Conservation (phyloP, 2,888 invertebrate genomes). For the Cephus nigrinus region DNA sequence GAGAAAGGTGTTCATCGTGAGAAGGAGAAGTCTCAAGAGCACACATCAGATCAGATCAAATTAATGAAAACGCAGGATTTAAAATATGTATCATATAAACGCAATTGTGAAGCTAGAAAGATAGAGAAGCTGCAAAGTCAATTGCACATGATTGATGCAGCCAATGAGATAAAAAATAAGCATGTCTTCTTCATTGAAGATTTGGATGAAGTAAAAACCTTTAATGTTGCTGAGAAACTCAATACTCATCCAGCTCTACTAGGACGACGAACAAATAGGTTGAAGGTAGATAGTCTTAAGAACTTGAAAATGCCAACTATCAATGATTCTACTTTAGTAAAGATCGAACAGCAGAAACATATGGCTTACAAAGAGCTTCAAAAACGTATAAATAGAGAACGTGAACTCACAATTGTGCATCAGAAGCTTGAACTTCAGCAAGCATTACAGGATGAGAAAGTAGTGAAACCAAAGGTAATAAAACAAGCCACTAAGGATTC, state of each 20-base stretch:
- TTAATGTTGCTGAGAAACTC: constrained; percentile 77
- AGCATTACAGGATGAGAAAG: constrained; percentile 74
- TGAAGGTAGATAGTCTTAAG: constrained; percentile 71
- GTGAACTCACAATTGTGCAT: constrained; percentile 79
- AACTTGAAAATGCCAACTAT: constrained; percentile 72
- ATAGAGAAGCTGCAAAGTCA: constrained; percentile 80
- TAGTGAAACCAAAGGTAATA: constrained; percentile 74
- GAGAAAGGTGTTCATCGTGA: constrained; percentile 73
- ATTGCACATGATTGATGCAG: constrained; percentile 84
- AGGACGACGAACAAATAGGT: constrained; percentile 77
- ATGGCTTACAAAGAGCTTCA: constrained; percentile 79
- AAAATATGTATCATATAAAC: constrained; percentile 88
- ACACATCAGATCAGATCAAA: constrained; percentile 85
- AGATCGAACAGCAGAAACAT: constrained; percentile 72
- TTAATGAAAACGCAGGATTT: constrained; percentile 93
- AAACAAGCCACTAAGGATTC: constrained; percentile 73
- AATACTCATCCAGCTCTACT: constrained; percentile 81
- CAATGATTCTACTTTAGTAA: constrained; percentile 68
- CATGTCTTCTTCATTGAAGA: constrained; percentile 81
- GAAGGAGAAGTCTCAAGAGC: constrained; percentile 76
- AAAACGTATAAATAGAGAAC: constrained; percentile 82
- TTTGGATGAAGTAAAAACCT: constrained; percentile 71
- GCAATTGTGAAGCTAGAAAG: constrained; percentile 84
- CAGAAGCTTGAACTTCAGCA: constrained; percentile 82
- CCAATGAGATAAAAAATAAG: constrained; percentile 76